Evolutionary conservation across 2,113 vertebrate genomes (phyloP), one percentile per base, ranked within the genome.

Genomic region (Pachyramphus minor): DNA sequence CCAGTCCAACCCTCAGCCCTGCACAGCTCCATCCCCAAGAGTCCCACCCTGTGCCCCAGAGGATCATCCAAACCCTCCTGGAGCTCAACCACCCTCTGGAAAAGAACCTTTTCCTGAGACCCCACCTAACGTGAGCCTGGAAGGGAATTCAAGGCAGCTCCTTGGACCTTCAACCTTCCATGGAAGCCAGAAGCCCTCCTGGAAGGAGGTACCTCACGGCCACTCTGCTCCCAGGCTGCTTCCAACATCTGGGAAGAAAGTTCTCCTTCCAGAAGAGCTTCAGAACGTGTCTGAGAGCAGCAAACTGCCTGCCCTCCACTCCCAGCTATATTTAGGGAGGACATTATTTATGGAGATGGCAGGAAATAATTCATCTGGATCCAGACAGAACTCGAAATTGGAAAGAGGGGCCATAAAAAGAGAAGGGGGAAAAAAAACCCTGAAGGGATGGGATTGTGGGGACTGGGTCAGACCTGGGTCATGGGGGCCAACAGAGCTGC

Each of bases 331-430:
- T 80, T 90, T 76, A 93, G 91, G 6, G 1, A 41, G 45, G 71
- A 77, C 66, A 56, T 90, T 88, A 82, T 59, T 90, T 68, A 60
- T 68, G 88, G 85, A 79, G 80, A 88, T 79, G 93, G 75, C 91
- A 92, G 78, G 82, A 76, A 83, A 72, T 50, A 23, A 72, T 60
- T 82, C 86, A 73, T 42, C n/a, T 2, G 5, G 66, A 78, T 89
- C 33, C 84, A 67, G 79, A 27, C 74, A 14, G 25, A 35, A 6
- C 22, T 53, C 3, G 0, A 42, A 67, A 82, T 16, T 33, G 86
- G 84, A 30, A 81, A 60, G 23, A 72, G 52, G 52, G 11, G 27
- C 64, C 62, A 21, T 37, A 47, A 96, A 90, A 72, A 73, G 79
- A 31, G 5, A 55, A 42, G 37, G n/a, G n/a, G n/a, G 13, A 68